Percentiles rank a stretch among this genome's conserved stretches.
Conservation (phyloP, 2,888 invertebrate genomes). For the Calameuta pallipes region DNA sequence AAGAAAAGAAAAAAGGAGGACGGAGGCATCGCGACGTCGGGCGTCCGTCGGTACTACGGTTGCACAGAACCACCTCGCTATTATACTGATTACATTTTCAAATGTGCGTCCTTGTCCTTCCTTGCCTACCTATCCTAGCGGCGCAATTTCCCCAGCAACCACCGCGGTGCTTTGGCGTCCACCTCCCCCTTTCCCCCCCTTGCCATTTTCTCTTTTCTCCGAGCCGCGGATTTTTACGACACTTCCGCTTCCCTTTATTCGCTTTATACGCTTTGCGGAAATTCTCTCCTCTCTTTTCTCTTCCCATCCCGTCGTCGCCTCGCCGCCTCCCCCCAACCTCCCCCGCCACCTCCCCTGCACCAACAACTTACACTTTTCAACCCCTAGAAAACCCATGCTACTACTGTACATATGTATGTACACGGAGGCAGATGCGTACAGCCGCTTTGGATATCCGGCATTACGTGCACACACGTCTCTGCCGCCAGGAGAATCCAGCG, state of each 20-base stretch:
- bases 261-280: conserved; percentile 2
- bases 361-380: not conserved
- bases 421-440: not conserved
- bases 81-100: conserved; percentile 57
- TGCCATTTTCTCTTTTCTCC: not conserved
- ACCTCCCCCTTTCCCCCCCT: not conserved
- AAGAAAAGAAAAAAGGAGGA: conserved; percentile 16
- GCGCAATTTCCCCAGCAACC: conserved; percentile 11
- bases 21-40: conserved; percentile 8
- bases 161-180: not conserved
- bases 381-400: not conserved
- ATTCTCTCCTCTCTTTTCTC: not conserved
- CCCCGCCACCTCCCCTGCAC: not conserved
- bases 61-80: conserved; percentile 43
- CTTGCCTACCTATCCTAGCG: not conserved
- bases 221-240: conserved; percentile 28
- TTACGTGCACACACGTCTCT: not conserved
- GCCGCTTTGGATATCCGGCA: not conserved
- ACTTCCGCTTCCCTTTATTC: conserved; percentile 21
- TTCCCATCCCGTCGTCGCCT: not conserved
- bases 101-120: conserved; percentile 32
- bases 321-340: not conserved
- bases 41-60: conserved; percentile 23
- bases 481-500: not conserved
- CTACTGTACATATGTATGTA: not conserved